Base-by-base conservation (phyloP, 2,797 vertebrate species). In the Yasuhikotakia modesta region DNA sequence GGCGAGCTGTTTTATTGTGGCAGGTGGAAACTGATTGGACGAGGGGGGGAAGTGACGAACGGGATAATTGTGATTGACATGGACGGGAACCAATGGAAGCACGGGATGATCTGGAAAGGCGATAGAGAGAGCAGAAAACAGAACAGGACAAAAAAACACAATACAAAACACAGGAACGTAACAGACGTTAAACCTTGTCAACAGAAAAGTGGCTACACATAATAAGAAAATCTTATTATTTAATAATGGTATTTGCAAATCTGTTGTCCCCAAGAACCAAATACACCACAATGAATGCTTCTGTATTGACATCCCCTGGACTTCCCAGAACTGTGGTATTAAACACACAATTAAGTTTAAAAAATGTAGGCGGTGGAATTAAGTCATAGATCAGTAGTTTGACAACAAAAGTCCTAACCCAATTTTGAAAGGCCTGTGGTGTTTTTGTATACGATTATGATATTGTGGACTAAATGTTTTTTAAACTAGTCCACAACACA, bases 401-500 rank as follows among this genome's bases (percentile, higher is more conserved):
- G 58, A 32, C 27, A 61, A 61, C 58, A 61, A 61, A 61, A 61
- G 58, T 27, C 58, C 32, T 61, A 61, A 61, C n/a, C 58, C 27
- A 61, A 32, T 61, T 32, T 27, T 61, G 4, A 61, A 61, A 61
- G 27, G 27, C 27, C 27, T 32, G 14, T 61, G 16, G 1, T 27
- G 58, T 61, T 8, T 61, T 61, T 61, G 27, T 32, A 61, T 61
- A 61, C 30, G 58, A 61, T 32, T 61, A 60, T 30, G 27, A 14
- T 35, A 4, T 27, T 27, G 27, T 61, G 16, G 30, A 55, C 52
- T 35, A 2, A 16, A 13, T 58, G 22, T 58, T 58, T 27, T n/a
- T n/a, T n/a, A n/a, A n/a, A n/a, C n/a, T n/a, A n/a, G n/a, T n/a
- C n/a, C n/a, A n/a, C n/a, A n/a, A n/a, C n/a, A n/a, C n/a, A n/a